Base-by-base conservation (phyloP, 2,797 vertebrate genomes). In the Chelmon rostratus region DNA sequence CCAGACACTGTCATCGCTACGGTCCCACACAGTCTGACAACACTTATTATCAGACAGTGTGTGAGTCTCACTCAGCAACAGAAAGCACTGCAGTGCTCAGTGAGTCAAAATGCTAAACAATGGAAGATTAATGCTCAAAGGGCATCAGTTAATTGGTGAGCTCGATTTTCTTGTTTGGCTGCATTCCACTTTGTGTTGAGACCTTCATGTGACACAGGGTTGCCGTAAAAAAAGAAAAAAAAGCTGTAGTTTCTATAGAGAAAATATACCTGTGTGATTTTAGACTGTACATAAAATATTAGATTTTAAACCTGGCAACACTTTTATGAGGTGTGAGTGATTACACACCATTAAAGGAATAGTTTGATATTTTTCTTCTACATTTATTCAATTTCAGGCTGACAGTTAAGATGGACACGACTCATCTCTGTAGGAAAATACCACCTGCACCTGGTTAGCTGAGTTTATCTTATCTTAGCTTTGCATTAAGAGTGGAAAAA, bases 1-100 rank as follows among this genome's bases (percentile, higher is more conserved):
- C 88, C 90, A 94, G 90, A 93, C 88, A 93, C 84, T 75, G 90
- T 94, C 93, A 94, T 82, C 62, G 54, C 87, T 86, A 78, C 83
- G 2, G 75, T 87, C 82, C 76, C 91, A 83, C 85, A 90, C 78
- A 85, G 81, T 88, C 89, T 82, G 86, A 89, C 84, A 81, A 88
- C 88, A 89, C 83, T 93, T 89, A 92, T 87, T 76, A 87, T 81
- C 84, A 73, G 77, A 75, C 72, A 53, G 61, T 18, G 76, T 50
- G 76, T 54, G 73, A 77, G 85, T 65, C 73, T 76, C 73, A 13
- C 82, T 66, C 53, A 53, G 35, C 40, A 73, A 62, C 79, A 83
- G 71, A 85, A 86, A 80, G 84, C 75, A 44, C 68, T 35, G 73
- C 5, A 61, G 75, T 9, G 15, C 67, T 15, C 53, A 53, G 50